Evolutionary conservation across 2,797 vertebrate species (phyloP).

Genomic region (Arctocebus calabarensis): DNA sequence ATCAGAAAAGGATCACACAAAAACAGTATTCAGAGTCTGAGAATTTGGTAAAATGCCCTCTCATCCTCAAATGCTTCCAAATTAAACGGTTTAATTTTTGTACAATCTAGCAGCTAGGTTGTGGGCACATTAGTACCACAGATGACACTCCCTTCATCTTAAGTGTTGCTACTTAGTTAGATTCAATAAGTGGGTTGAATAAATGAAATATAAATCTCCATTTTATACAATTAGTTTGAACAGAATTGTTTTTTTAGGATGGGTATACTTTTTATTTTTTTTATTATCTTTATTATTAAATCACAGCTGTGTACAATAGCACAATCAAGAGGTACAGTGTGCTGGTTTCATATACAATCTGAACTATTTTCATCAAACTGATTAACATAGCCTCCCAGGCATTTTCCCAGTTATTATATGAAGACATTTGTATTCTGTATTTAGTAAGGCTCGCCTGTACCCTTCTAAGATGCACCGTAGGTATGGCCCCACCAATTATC

Average conservation of each 20-base stretch:
- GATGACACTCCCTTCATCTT: neutral
- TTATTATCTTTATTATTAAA: too few species aligned
- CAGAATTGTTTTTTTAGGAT: constrained; percentile 40
- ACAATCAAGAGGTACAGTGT: too few species aligned
- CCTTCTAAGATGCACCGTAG: too few species aligned
- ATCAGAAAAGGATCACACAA: constrained; percentile 10
- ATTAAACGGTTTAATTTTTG: constrained; percentile 40
- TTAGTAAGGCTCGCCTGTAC: too few species aligned
- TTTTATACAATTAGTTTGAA: neutral
- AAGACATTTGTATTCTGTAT: too few species aligned
- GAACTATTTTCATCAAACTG: too few species aligned
- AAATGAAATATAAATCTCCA: constrained; percentile 22
- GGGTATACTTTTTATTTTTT: too few species aligned
- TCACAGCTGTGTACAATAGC: too few species aligned
- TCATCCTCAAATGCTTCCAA: neutral
- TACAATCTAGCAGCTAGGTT: neutral
- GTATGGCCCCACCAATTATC: too few species aligned
- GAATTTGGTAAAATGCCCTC: neutral
- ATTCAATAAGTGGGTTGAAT: neutral
- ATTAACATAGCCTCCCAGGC: too few species aligned
- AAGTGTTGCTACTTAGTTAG: constrained; percentile 4
- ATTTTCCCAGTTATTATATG: too few species aligned
- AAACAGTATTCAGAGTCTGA: constrained; percentile 1
- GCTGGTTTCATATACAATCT: too few species aligned
- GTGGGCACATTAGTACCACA: neutral